Evolutionary conservation across 2,113 vertebrate genomes (phyloP).

Genomic region (Nerophis ophidion): DNA sequence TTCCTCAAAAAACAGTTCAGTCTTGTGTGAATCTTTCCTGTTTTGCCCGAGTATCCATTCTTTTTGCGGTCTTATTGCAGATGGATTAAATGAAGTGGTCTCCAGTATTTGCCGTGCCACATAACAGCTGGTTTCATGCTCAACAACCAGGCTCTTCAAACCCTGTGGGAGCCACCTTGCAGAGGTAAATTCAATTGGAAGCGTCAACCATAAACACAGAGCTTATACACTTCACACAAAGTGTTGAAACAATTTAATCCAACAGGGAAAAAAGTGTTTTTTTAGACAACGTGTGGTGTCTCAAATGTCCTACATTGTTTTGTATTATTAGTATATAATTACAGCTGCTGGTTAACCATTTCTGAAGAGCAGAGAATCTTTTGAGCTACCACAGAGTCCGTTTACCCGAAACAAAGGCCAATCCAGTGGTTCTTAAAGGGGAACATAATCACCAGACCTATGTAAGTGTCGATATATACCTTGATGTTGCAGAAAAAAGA

Average conservation of each 20-base stretch:
- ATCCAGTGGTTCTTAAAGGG: too few species aligned
- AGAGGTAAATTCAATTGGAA: constrained; percentile 19
- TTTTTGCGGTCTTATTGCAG: not conserved
- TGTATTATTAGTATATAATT: too few species aligned
- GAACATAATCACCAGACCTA: too few species aligned
- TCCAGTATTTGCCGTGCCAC: not conserved
- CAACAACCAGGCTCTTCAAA: constrained; percentile 3
- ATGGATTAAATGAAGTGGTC: not conserved
- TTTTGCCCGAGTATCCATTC: not conserved
- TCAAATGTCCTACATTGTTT: constrained; percentile 12
- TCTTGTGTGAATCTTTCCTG: not conserved
- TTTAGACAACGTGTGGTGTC: constrained; percentile 8
- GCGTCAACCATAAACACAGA: constrained; percentile 4
- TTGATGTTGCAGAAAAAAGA: too few species aligned
- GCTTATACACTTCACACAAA: constrained; percentile 24
- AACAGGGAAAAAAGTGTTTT: constrained; percentile 14
- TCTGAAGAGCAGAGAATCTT: too few species aligned
- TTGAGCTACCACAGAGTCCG: too few species aligned
- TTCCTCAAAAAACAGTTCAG: not conserved
- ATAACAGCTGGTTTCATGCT: constrained; percentile 8
- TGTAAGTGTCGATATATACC: too few species aligned
- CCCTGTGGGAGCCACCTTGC: constrained; percentile 7
- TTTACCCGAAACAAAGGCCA: too few species aligned
- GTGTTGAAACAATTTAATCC: constrained; percentile 21
- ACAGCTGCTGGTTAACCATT: too few species aligned